A percentile compares a stretch with the other conserved stretches of the same genome.
These are phyloP conservation scores for Chirona hameri DNA, from an alignment of 2,888 invertebrate species.

Conservation along the genomic window DNA sequence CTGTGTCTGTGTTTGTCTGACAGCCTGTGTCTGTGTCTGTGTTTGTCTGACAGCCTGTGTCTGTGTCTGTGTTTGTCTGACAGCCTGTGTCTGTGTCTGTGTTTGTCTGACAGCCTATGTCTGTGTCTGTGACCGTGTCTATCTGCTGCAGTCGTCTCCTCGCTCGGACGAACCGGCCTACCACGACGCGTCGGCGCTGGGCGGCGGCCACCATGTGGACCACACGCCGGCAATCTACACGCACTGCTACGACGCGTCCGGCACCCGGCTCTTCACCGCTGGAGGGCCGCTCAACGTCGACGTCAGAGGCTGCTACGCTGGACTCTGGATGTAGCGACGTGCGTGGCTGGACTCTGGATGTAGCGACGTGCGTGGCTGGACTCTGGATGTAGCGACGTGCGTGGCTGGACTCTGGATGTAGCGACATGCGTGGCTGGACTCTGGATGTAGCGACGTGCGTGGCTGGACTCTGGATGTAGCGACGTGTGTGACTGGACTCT, in stretches of 20 bases:
- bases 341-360: neutral
- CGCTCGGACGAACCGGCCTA: conserved; percentile 34
- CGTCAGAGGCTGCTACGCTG: conserved; percentile 89
- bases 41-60: too few relatives aligned
- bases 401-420: conserved; percentile 68
- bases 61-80: too few relatives aligned
- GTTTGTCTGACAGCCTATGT: too few relatives aligned
- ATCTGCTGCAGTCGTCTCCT: neutral
- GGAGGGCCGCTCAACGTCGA: conserved; percentile 92
- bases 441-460: conserved; percentile 73
- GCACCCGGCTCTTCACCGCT: conserved; percentile 87
- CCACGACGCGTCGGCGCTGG: conserved; percentile 44
- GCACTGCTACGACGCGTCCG: conserved; percentile 89
- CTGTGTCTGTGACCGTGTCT: too few relatives aligned
- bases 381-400: too few relatives aligned
- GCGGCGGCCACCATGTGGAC: conserved; percentile 72
- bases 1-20: too few relatives aligned
- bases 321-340: conserved; percentile 72
- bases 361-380: too few relatives aligned
- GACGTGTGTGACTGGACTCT: too few relatives aligned
- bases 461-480: conserved; percentile 94
- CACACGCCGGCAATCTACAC: conserved; percentile 94
- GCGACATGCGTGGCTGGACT: too few relatives aligned
- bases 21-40: too few relatives aligned
- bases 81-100: too few relatives aligned